Base-by-base conservation (phyloP, 2,797 vertebrate genomes). In the Okamejei kenojei region DNA sequence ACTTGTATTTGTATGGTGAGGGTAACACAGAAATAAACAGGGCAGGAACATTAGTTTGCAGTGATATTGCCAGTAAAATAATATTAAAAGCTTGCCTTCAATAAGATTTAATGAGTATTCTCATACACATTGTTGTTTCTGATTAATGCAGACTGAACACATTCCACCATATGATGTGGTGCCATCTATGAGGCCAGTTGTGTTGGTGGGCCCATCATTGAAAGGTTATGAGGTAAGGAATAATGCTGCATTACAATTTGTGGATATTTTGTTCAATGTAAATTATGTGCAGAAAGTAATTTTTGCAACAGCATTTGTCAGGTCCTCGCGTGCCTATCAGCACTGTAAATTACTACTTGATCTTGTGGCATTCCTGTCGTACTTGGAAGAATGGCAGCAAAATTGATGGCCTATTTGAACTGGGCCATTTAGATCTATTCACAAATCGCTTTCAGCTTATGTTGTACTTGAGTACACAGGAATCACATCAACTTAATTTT, bases 171-270 rank as follows among this genome's bases (percentile, higher is more conserved):
- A 99, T 4, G 99, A 99, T 45, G 99, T 99, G 2, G 99, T 99
- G 32, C 99, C 99, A 5, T 99, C 99, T 1, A 99, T 99, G 98
- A 97, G 99, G 95, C 99, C 99, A 0, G 98, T 99, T 93, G 98
- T 99, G 94, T 95, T 99, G 95, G 98, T 99, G 94, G 99, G 99
- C 76, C 99, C 99, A 0, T 99, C 99, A 0, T 96, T 99, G 93
- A 99, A 99, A 96, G 99, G 99, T 95, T 99, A 99, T 21, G 98
- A 99, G 98, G 99, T 99, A 96, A 71, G 96, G 68, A 21, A 90
- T 45, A 73, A 7, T n/a, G 29, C 26, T 86, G 58, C 26, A n/a
- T 86, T n/a, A 81, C 45, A 81, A 45, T 54, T 45, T 35, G 26
- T 38, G 2, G 21, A 38, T 45, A 38, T 45, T 45, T 54, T 45